Evolutionary conservation across 2,888 invertebrate genomes (phyloP), one percentile per base, ranked within the genome.

Genomic region (Cordilura impudica): DNA sequence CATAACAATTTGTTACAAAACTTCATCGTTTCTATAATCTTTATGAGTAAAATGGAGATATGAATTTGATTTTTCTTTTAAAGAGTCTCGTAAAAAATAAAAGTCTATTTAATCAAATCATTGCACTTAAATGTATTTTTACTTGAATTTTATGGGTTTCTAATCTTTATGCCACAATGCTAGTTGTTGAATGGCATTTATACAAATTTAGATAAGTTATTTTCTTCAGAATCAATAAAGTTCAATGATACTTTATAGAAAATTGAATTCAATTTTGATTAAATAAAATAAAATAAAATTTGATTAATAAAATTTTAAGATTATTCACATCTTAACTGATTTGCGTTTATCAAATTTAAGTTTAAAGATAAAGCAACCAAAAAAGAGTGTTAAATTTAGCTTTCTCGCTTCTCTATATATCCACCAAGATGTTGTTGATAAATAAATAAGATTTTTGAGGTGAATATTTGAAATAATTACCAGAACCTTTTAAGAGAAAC

Each of bases 41-140:
- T 61, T 45, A 61, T 61, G 26, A 61, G 60, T 26, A 29, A 61
- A 45, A 43, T n/a, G n/a, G n/a, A 47, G 35, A 60, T 69, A 69
- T 51, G 16, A 69, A 26, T 49, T 58, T 21, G 58, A 69, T 58
- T 31, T 58, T 69, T 21, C 69, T 14, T 60, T 58, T 16, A 39
- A 23, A 23, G 12, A 8, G 5, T 49, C n/a, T 6, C 23, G 18
- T 47, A 47, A 16, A 18, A 39, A 39, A n/a, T 39, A 39, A 39
- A 39, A 39, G n/a, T 39, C 35, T n/a, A 39, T 39, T 39, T 60
- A 58, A 69, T 51, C 29, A 69, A 60, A 49, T 58, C 49, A 23
- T 56, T 47, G 29, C 14, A 18, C 16, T 23, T 58, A 45, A 56
- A 49, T 23, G 12, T 12, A 56, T 21, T 7, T 39, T 14, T 18